Conservation (phyloP, 2,113 vertebrate genomes). For the Epinephelus moara region DNA sequence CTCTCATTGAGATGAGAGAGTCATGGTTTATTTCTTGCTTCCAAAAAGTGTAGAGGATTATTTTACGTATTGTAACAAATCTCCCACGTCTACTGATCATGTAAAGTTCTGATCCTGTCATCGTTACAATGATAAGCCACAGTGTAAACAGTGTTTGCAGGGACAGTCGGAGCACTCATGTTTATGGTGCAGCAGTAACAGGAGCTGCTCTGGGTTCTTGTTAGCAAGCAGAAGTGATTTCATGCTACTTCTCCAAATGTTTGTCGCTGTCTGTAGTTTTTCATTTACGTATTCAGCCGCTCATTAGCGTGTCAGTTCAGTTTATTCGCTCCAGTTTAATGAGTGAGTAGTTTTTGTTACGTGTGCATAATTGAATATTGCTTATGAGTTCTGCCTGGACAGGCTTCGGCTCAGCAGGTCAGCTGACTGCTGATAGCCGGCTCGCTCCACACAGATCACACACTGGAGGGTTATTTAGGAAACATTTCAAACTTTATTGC, state of each 20-base stretch:
- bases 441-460: background rate
- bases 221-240: constrained; percentile 45
- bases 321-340: constrained; percentile 51
- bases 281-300: constrained; percentile 41
- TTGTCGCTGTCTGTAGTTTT: constrained; percentile 44
- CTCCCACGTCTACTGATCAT: background rate
- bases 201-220: constrained; percentile 30
- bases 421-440: constrained; percentile 24
- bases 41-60: background rate
- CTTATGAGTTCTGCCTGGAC: constrained; percentile 32
- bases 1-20: background rate
- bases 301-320: constrained; percentile 52
- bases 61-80: background rate
- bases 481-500: constrained; percentile 7
- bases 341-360: constrained; percentile 32
- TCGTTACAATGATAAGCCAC: background rate
- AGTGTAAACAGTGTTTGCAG: constrained; percentile 2
- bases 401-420: constrained; percentile 38
- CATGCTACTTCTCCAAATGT: constrained; percentile 51
- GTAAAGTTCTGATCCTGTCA: background rate
- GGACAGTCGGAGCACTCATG: constrained; percentile 2
- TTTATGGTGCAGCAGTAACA: background rate
- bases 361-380: constrained; percentile 50
- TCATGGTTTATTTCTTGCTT: background rate
- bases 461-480: constrained; percentile 10